A percentile compares a stretch with the other conserved stretches of the same genome.
phyloP scores from a whole-genome alignment of 2,113 vertebrate species.

The Pantherophis guttatus region DNA sequence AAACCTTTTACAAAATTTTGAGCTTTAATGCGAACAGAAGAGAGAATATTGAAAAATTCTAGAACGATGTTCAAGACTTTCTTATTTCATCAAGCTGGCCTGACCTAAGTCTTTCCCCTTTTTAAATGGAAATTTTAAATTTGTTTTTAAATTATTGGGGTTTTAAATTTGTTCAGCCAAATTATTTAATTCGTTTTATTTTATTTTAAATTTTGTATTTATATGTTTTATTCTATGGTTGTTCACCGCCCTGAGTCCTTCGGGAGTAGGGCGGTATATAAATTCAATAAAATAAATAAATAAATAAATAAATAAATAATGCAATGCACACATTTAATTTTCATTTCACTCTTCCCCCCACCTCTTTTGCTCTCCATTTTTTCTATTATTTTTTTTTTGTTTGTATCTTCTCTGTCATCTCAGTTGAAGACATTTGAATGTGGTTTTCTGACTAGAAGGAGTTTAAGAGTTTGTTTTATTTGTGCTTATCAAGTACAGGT shows the following conservation, averaged over 20 bases:
- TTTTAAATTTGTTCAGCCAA: too few species aligned
- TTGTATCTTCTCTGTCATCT: neutral
- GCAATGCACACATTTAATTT: neutral
- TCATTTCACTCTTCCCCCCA: neutral
- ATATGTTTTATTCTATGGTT: too few species aligned
- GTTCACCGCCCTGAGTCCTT: too few species aligned
- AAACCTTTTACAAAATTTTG: neutral
- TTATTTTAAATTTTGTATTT: too few species aligned
- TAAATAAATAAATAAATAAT: neutral
- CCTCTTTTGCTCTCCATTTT: neutral
- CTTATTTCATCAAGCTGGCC: too few species aligned
- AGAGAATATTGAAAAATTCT: neutral
- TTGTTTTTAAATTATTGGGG: too few species aligned
- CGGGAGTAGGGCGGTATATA: too few species aligned
- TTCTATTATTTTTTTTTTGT: too few species aligned
- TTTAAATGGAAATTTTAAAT: too few species aligned
- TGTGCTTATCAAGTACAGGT: neutral
- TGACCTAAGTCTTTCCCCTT: too few species aligned
- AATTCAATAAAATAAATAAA: too few species aligned
- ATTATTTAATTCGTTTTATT: too few species aligned
- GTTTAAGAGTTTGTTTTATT: neutral
- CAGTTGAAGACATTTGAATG: neutral
- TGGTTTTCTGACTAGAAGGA: neutral
- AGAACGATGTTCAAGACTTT: neutral
- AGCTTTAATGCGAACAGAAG: neutral